Evolutionary conservation across 2,113 vertebrate genomes (phyloP).

Genomic region (Lathamus discolor): DNA sequence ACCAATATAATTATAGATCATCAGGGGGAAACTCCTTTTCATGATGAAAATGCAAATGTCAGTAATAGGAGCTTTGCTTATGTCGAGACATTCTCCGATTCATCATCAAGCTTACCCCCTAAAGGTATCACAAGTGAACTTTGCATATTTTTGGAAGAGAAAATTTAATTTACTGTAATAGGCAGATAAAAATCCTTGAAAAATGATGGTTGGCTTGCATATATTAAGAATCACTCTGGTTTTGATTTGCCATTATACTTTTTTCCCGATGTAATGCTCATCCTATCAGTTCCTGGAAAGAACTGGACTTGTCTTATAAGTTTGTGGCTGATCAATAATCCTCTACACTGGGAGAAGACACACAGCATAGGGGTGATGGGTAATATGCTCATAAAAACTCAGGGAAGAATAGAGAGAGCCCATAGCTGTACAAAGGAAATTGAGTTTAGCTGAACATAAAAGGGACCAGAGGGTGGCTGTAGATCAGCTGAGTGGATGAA

Average conservation of each 20-base stretch:
- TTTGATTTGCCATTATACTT: neutral
- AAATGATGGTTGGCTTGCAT: neutral
- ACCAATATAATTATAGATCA: constrained; percentile 8
- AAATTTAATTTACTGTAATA: neutral
- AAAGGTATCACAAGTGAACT: neutral
- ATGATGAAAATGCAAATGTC: constrained; percentile 7
- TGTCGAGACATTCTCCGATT: neutral
- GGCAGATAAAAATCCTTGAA: neutral
- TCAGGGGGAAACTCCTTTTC: constrained; percentile 9
- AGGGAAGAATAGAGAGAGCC: neutral
- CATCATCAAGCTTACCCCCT: neutral
- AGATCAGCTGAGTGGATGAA: neutral
- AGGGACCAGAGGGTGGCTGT: neutral
- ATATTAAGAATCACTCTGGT: neutral
- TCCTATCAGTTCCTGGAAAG: neutral
- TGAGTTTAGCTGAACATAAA: neutral
- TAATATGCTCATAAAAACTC: neutral
- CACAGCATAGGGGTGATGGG: neutral
- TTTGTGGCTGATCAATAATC: neutral
- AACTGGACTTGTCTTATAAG: neutral
- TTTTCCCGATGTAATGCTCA: neutral
- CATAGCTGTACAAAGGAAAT: neutral
- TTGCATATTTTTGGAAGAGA: neutral
- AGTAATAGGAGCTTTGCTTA: neutral
- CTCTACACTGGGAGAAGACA: neutral